A percentile compares a stretch with the other conserved stretches of the same genome.
Evolutionary conservation across 2,888 invertebrate genomes (phyloP).

Genomic region (Pseudeuparius sepicola): DNA sequence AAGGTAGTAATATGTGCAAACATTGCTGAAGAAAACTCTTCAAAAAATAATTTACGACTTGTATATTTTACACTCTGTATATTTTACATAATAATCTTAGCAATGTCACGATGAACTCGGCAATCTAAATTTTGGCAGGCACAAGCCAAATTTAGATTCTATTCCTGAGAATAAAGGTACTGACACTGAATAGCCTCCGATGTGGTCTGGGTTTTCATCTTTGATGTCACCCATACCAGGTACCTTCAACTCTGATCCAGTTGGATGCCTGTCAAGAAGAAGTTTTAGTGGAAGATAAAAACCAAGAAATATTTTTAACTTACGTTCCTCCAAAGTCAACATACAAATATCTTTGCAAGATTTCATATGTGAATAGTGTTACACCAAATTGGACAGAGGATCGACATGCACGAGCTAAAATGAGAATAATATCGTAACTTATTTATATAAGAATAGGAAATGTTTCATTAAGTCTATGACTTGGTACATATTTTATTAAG

Average conservation of each 20-base stretch:
- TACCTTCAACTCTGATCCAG: conserved; percentile 75
- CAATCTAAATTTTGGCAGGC: conserved; percentile 59
- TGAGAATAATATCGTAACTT: too few relatives aligned
- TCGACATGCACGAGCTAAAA: conserved; percentile 85
- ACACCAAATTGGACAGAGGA: conserved; percentile 99
- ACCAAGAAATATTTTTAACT: too few relatives aligned
- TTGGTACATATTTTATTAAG: too few relatives aligned
- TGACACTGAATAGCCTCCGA: conserved; percentile 94
- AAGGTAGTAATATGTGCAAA: too few relatives aligned
- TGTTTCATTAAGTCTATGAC: too few relatives aligned
- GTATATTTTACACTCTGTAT: too few relatives aligned
- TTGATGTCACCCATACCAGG: conserved; percentile 49
- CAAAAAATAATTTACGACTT: too few relatives aligned
- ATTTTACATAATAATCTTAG: too few relatives aligned
- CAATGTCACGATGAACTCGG: conserved; percentile 23
- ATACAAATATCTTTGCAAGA: conserved; percentile 89
- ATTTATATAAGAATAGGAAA: too few relatives aligned
- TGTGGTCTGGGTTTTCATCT: conserved; percentile 79
- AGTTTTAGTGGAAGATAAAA: too few relatives aligned
- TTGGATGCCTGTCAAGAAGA: conserved; percentile 61
- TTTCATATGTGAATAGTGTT: conserved; percentile 91
- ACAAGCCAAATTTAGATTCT: conserved; percentile 95
- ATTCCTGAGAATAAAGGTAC: conserved; percentile 92
- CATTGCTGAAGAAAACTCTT: too few relatives aligned
- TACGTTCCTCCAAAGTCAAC: conserved; percentile 97